Evolutionary conservation across 2,797 vertebrate species (phyloP).

Genomic region (Enteromius paludinosus): DNA sequence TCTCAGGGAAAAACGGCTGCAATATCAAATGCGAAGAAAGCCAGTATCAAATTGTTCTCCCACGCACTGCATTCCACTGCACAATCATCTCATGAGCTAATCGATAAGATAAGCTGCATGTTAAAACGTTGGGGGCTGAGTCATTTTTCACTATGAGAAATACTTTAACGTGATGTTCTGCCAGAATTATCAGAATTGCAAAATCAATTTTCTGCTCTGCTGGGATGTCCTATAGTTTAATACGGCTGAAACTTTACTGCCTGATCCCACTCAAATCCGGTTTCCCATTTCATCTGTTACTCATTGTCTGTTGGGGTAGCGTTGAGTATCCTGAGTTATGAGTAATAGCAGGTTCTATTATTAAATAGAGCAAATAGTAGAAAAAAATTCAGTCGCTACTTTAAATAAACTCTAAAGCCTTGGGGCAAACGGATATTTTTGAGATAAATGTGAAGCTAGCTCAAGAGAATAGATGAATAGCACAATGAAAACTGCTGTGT

Average conservation of each 20-base stretch:
- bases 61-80: constrained; percentile 33
- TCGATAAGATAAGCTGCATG: constrained; percentile 64
- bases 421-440: constrained; percentile 37
- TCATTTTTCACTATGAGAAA: constrained; percentile 56
- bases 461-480: constrained; percentile 49
- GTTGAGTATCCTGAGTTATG: constrained; percentile 40
- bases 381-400: constrained; percentile 40
- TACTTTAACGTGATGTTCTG: constrained; percentile 58
- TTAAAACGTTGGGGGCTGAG: constrained; percentile 51
- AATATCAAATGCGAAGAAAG: not conserved
- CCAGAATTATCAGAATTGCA: constrained; percentile 63
- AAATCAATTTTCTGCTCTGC: constrained; percentile 63
- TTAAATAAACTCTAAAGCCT: constrained; percentile 50
- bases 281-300: constrained; percentile 43
- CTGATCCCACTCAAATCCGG: constrained; percentile 44
- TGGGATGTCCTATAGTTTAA: constrained; percentile 59
- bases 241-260: constrained; percentile 44
- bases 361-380: constrained; percentile 52
- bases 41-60: constrained; percentile 23
- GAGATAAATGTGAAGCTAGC: constrained; percentile 45
- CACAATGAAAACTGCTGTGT: constrained; percentile 45
- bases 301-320: constrained; percentile 42
- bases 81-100: constrained; percentile 61
- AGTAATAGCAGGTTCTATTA: constrained; percentile 51
- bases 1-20: not conserved